These are phyloP conservation scores for Callosobruchus maculatus DNA, from an alignment of 2,888 invertebrate genomes.

Conservation along the genomic window DNA sequence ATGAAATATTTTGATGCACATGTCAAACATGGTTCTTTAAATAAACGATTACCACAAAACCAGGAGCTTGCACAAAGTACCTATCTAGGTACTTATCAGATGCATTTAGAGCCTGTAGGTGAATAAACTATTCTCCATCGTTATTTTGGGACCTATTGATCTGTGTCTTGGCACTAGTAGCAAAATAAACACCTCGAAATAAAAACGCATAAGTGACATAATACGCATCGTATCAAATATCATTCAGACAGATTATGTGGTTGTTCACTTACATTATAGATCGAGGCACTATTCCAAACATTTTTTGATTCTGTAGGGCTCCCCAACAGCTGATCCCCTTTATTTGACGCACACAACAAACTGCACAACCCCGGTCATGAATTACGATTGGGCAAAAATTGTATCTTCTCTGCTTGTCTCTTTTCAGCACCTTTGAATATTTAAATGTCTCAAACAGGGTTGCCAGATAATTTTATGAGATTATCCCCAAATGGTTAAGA, in stretches of 20 bases:
- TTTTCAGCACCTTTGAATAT: neutral
- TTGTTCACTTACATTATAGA: constrained; percentile 39
- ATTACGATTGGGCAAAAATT: neutral
- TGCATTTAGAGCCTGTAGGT: neutral
- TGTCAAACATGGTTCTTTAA: neutral
- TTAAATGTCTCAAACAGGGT: neutral
- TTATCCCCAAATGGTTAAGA: too few species aligned
- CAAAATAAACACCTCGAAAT: neutral
- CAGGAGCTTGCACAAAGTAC: neutral
- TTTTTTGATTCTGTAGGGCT: constrained; percentile 30
- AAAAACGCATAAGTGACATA: neutral
- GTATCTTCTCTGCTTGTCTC: neutral
- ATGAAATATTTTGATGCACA: neutral
- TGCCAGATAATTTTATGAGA: neutral
- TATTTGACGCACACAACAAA: neutral
- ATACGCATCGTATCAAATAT: neutral
- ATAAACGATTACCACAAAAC: too few species aligned
- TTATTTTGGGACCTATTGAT: neutral
- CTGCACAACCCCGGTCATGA: neutral
- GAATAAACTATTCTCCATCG: neutral
- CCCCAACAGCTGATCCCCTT: constrained; percentile 1
- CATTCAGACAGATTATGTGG: neutral
- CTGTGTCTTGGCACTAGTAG: neutral
- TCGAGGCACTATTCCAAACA: constrained; percentile 41
- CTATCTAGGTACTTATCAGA: neutral